phyloP scores from a whole-genome alignment of 1,140 invertebrate genomes.

The Drosophila saltans region DNA sequence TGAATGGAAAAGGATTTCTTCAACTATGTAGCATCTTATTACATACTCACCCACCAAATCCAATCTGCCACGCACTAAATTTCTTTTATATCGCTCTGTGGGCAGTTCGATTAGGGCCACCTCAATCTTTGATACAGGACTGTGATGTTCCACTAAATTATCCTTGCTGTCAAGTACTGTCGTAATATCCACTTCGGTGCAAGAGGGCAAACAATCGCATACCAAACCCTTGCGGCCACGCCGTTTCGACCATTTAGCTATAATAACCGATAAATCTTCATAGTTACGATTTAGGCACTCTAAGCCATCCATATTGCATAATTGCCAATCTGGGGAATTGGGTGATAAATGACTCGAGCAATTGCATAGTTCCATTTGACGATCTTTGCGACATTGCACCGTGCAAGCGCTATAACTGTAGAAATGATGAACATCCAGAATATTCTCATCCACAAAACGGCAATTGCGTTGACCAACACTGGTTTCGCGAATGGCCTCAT shows the following conservation, averaged over 20 bases:
- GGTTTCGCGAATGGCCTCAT: conserved; percentile 84
- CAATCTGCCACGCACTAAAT: conserved; percentile 86
- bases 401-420: conserved; percentile 89
- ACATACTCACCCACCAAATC: conserved; percentile 86
- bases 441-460: conserved; percentile 87
- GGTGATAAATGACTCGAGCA: conserved; percentile 88
- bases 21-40: not conserved
- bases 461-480: conserved; percentile 85
- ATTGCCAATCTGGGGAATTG: conserved; percentile 83
- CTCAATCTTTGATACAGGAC: conserved; percentile 83
- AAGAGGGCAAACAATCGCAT: conserved; percentile 87
- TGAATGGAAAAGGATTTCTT: not conserved
- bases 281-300: conserved; percentile 86
- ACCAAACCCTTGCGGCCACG: conserved; percentile 84
- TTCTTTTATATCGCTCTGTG: conserved; percentile 86
- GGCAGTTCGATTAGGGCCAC: conserved; percentile 85
- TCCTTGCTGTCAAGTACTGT: conserved; percentile 85
- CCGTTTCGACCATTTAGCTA: conserved; percentile 81
- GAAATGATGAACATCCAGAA: conserved; percentile 85
- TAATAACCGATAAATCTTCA: conserved; percentile 86
- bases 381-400: conserved; percentile 87
- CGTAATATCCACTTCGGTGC: conserved; percentile 86
- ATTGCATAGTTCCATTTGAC: conserved; percentile 86
- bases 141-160: conserved; percentile 65
- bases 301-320: conserved; percentile 86